A percentile compares a stretch with the other conserved stretches of the same genome.
These are phyloP conservation scores for Athene noctua DNA, from an alignment of 2,113 vertebrate species.

Conservation along the genomic window DNA sequence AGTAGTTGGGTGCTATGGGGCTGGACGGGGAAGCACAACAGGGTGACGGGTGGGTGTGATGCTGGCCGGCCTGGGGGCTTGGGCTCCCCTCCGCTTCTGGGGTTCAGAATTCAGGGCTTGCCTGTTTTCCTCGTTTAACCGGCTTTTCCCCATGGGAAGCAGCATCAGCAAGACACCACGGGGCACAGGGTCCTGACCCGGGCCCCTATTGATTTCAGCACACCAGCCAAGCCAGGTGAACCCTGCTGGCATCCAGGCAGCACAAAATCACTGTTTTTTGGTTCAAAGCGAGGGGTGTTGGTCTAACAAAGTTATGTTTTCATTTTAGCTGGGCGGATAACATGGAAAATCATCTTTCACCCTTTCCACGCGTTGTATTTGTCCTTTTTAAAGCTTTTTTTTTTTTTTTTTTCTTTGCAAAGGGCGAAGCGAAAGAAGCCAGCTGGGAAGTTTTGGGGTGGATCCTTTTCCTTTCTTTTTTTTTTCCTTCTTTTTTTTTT, in stretches of 20 bases:
- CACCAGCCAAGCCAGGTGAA: not conserved
- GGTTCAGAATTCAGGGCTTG: fast-evolving
- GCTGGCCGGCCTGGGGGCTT: not conserved
- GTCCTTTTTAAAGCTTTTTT: not conserved
- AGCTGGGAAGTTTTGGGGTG: not conserved
- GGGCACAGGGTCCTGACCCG: not conserved
- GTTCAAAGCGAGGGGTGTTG: fast-evolving
- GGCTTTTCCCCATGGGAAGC: not conserved
- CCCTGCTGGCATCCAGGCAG: not conserved
- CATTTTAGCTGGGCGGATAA: not conserved
- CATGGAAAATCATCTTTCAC: not conserved
- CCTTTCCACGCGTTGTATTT: not conserved
- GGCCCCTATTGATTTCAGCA: not conserved
- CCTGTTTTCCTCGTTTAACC: not conserved
- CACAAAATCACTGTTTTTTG: not conserved
- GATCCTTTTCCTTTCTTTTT: not conserved
- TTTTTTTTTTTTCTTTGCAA: not conserved
- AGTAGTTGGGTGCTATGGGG: fast-evolving
- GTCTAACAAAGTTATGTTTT: not conserved
- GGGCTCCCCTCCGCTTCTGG: not conserved
- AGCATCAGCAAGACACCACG: fast-evolving
- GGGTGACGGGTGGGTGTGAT: fast-evolving
- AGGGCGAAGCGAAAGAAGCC: not conserved
- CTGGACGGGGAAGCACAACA: fast-evolving
- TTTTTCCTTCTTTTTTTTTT: not conserved